Conservation (phyloP, 1,140 invertebrate species). For the Bombyx mori region DNA sequence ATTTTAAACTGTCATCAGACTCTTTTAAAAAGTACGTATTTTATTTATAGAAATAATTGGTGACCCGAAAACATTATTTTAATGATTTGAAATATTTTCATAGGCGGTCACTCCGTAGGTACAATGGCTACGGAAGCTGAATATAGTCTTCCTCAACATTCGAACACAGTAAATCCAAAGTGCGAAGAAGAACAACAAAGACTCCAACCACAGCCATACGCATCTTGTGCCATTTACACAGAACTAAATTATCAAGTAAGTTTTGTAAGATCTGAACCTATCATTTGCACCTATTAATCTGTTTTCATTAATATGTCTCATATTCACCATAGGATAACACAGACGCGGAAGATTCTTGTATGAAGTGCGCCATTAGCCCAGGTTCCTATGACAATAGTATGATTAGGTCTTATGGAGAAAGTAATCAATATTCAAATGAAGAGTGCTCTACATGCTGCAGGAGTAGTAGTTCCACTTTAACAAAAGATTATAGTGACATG, state of each 20-base stretch:
- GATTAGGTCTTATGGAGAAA: constrained; percentile 56
- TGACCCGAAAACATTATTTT: background rate
- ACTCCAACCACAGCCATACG: constrained; percentile 51
- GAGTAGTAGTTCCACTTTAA: constrained; percentile 61
- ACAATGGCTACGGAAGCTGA: constrained; percentile 65
- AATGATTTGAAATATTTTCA: background rate
- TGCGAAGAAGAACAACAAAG: constrained; percentile 43
- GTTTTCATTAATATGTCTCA: background rate
- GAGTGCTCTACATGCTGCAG: constrained; percentile 64
- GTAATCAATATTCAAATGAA: constrained; percentile 63
- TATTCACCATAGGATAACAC: constrained; percentile 40
- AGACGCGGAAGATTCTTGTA: constrained; percentile 58
- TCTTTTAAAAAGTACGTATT: constrained; percentile 46
- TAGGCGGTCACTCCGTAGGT: constrained; percentile 54
- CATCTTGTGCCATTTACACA: constrained; percentile 62
- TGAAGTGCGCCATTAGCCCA: constrained; percentile 60
- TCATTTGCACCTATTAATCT: too few relatives aligned
- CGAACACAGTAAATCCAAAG: constrained; percentile 39
- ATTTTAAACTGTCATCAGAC: constrained; percentile 63
- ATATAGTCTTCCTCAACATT: constrained; percentile 62
- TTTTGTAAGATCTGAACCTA: background rate
- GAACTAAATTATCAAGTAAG: constrained; percentile 60
- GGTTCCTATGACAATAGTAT: constrained; percentile 62
- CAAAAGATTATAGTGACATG: constrained; percentile 66
- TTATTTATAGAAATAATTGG: background rate